phyloP scores from a whole-genome alignment of 2,113 vertebrate species.

The Pyxicephalus adspersus region DNA sequence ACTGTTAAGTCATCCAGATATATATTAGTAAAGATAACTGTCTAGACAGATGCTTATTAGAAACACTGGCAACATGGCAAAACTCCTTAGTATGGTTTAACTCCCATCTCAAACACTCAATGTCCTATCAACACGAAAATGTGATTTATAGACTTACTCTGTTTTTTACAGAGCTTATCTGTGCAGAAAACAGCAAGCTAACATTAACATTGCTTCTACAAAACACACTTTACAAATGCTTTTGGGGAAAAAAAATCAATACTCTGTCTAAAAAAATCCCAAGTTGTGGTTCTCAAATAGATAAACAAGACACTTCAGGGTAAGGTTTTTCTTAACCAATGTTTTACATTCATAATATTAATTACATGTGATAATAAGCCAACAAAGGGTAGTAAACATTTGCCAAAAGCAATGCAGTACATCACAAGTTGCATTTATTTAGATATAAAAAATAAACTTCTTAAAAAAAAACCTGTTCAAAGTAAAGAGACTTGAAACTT shows the following conservation, averaged over 20 bases:
- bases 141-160: constrained; percentile 18
- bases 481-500: too few relatives aligned
- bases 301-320: constrained; percentile 20
- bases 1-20: constrained; percentile 12
- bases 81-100: not conserved
- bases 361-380: not conserved
- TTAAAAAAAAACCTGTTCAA: too few relatives aligned
- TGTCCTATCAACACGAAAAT: constrained; percentile 25
- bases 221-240: constrained; percentile 19
- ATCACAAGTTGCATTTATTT: too few relatives aligned
- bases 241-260: constrained; percentile 50
- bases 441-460: too few relatives aligned
- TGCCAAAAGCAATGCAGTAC: too few relatives aligned
- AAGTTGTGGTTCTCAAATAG: constrained; percentile 4
- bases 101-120: not conserved
- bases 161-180: constrained; percentile 22
- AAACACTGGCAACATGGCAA: constrained; percentile 5
- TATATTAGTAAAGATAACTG: not conserved
- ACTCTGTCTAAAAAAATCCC: constrained; percentile 16
- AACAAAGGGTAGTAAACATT: not conserved
- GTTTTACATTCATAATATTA: not conserved
- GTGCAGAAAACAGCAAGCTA: constrained; percentile 17
- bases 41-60: constrained; percentile 7
- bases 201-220: constrained; percentile 30
- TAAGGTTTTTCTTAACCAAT: not conserved